Evolutionary conservation across 2,797 vertebrate genomes (phyloP), one percentile per base, ranked within the genome.

Genomic region (Pseudopleuronectes americanus): DNA sequence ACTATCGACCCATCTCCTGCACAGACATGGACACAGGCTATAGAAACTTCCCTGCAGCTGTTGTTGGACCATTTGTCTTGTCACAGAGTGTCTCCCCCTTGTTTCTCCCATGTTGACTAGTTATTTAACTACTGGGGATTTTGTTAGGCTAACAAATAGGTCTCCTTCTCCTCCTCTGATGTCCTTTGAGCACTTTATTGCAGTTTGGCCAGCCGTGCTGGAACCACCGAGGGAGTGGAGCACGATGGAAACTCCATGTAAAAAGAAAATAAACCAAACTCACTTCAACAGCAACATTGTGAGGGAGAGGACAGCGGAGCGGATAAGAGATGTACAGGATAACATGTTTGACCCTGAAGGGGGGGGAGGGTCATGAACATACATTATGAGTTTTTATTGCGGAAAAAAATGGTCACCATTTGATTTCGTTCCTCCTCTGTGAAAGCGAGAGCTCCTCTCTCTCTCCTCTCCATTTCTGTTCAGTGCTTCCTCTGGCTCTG

Each of bases 101-200:
- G 63, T 73, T 70, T 57, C 45, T 73, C 56, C 49, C 66, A 77
- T 79, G 77, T 78, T 80, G 78, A 71, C 82, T 74, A 57, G 64
- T 68, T 80, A 68, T 81, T 86, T 83, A 79, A 84, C 79, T 64
- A 75, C 78, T 72, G 54, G 63, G 64, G 80, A 81, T 78, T 84
- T 79, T 88, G 80, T 85, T 81, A 66, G 83, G 86, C 77, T 77
- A 86, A 89, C 89, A 90, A 86, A 88, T 85, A 87, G 82, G 74
- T 78, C 81, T 90, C 81, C 69, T 70, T 84, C 79, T 89, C 77
- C 84, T 60, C 74, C 80, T 93, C 80, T 91, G 81, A 90, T 91
- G 90, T 93, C 90, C 87, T 91, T 81, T 81, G 77, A 91, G 86
- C 74, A 57, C 91, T 93, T 93, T 90, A 92, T 85, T 89, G 87